phyloP scores from a whole-genome alignment of 2,797 vertebrate genomes.

The Oreonectes daqikongensis region DNA sequence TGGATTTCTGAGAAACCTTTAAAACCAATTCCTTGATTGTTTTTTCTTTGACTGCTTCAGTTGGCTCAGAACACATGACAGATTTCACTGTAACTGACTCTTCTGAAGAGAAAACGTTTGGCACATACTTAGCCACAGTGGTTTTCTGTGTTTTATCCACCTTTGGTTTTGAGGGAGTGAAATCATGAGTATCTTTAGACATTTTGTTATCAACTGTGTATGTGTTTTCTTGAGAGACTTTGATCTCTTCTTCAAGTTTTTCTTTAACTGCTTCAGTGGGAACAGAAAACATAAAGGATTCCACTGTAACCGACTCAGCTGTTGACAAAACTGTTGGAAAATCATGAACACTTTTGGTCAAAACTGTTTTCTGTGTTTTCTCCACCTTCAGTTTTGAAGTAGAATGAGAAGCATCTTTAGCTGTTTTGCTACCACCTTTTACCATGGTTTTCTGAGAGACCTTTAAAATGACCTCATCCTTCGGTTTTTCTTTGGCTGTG shows the following conservation, averaged over 20 bases:
- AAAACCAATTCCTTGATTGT: no score
- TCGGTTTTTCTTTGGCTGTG: constrained; percentile 57
- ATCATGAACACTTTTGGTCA: neutral
- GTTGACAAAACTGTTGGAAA: neutral
- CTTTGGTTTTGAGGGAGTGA: neutral
- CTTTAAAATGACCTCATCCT: no score
- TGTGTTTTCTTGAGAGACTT: constrained; percentile 15
- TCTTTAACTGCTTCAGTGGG: constrained; percentile 59
- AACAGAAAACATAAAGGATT: constrained; percentile 51
- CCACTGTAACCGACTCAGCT: constrained; percentile 46
- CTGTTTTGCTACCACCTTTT: constrained; percentile 36
- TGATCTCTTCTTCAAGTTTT: constrained; percentile 15
- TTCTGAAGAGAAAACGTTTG: no score
- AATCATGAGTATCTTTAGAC: neutral
- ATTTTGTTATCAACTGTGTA: neutral
- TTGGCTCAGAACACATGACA: no score
- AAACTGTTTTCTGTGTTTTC: constrained; percentile 11
- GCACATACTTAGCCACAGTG: no score
- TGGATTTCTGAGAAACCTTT: no score
- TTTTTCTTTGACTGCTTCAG: no score
- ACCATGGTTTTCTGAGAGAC: constrained; percentile 46
- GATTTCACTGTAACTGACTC: no score
- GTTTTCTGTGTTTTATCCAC: neutral
- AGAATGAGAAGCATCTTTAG: constrained; percentile 24
- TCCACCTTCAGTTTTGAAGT: constrained; percentile 31